Evolutionary conservation across 2,113 vertebrate genomes (phyloP).

Genomic region (Alethe castanea): DNA sequence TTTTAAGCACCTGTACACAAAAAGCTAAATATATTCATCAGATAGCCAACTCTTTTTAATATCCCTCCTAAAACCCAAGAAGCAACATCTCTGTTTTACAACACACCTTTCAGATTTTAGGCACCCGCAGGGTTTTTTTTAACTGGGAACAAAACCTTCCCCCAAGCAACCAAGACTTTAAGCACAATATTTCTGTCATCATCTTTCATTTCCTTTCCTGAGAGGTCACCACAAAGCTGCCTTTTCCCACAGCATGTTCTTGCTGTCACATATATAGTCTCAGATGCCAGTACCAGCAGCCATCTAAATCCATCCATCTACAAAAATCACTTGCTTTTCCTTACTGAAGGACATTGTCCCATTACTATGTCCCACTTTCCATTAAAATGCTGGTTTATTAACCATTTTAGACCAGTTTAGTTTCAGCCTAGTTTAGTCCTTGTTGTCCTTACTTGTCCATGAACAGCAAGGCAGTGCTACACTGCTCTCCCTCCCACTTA

Average conservation of each 20-base stretch:
- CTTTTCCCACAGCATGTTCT: neutral
- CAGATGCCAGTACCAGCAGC: neutral
- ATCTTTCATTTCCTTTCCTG: neutral
- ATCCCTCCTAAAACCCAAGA: neutral
- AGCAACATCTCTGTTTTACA: neutral
- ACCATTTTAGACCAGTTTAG: neutral
- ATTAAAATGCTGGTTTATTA: neutral
- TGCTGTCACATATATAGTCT: neutral
- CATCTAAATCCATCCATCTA: neutral
- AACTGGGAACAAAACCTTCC: neutral
- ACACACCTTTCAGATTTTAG: neutral
- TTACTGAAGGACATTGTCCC: neutral
- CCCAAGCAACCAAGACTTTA: neutral
- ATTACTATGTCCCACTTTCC: neutral
- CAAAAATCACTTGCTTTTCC: neutral
- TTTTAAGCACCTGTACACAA: neutral
- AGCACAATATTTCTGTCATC: neutral
- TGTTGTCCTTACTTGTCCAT: neutral
- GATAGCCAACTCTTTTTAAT: neutral
- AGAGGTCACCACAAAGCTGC: neutral
- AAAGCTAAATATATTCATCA: neutral
- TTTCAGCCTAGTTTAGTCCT: neutral
- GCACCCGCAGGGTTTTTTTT: neutral
- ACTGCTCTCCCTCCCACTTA: neutral
- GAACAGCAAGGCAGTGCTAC: neutral